A percentile compares a stretch with the other conserved stretches of the same genome.
These are phyloP conservation scores for Drosophila kikkawai DNA, from an alignment of 1,140 invertebrate species.

Conservation along the genomic window DNA sequence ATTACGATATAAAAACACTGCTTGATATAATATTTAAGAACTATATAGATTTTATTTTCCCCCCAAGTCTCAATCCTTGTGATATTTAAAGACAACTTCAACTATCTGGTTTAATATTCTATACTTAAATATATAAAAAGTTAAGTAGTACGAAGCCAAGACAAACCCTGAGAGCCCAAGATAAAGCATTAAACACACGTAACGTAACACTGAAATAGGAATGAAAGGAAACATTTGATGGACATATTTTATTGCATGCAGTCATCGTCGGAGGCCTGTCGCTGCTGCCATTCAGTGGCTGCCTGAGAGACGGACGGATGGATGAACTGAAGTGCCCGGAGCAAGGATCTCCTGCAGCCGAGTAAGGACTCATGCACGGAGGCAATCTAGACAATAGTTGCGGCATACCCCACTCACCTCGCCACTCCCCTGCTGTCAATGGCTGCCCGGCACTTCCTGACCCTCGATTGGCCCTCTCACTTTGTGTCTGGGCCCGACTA, in stretches of 20 bases:
- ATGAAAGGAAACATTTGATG: constrained; percentile 64
- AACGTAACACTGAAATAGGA: constrained; percentile 25
- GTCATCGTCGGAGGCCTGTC: constrained; percentile 40
- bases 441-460: constrained; percentile 56
- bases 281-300: constrained; percentile 34
- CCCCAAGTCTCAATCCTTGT: no score
- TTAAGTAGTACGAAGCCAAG: neutral
- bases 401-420: constrained; percentile 13
- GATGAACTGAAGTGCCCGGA: constrained; percentile 22
- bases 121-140: neutral
- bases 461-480: constrained; percentile 41
- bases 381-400: constrained; percentile 54
- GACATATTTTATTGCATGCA: constrained; percentile 80
- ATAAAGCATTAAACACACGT: constrained; percentile 27
- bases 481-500: constrained; percentile 37
- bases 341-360: constrained; percentile 34
- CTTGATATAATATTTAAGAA: neutral
- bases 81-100: neutral
- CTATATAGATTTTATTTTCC: neutral
- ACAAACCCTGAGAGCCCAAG: neutral
- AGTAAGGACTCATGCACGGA: constrained; percentile 36
- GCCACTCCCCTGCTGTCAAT: constrained; percentile 26
- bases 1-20: neutral
- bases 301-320: constrained; percentile 16
- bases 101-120: neutral